Evolutionary conservation across 2,113 vertebrate genomes (phyloP).

Genomic region (Anguilla japonica): DNA sequence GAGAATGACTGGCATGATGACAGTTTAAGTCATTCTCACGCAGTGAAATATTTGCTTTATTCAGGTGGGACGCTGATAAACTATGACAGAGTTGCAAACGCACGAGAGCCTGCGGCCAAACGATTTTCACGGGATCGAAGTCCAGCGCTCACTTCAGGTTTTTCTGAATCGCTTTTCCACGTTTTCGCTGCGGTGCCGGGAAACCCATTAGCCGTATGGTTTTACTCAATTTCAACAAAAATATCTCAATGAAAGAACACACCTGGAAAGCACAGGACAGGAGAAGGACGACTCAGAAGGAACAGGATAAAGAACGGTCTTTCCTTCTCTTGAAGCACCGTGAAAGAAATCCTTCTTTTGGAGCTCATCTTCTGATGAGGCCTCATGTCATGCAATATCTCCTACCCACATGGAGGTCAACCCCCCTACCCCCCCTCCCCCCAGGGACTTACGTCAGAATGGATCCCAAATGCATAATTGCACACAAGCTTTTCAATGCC

Average conservation of each 20-base stretch:
- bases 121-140: conserved; percentile 41
- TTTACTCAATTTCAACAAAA: conserved; percentile 38
- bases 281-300: background rate
- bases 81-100: background rate
- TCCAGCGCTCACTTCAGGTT: conserved; percentile 37
- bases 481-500: background rate
- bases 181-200: conserved; percentile 43
- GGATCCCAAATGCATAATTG: conserved; percentile 9
- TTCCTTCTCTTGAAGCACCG: background rate
- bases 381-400: background rate
- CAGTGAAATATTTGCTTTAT: conserved; percentile 18
- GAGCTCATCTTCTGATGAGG: background rate
- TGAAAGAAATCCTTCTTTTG: background rate
- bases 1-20: conserved; percentile 43
- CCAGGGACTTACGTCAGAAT: background rate
- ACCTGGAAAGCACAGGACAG: conserved; percentile 4
- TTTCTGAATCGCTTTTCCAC: conserved; percentile 42
- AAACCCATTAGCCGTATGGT: conserved; percentile 44
- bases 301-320: background rate
- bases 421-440: background rate
- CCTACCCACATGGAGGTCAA: background rate
- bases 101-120: conserved; percentile 24
- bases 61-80: conserved; percentile 27
- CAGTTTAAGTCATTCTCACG: conserved; percentile 40
- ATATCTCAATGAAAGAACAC: conserved; percentile 40